Base-by-base conservation (phyloP, 2,113 vertebrate genomes). In the Physeter macrocephalus region DNA sequence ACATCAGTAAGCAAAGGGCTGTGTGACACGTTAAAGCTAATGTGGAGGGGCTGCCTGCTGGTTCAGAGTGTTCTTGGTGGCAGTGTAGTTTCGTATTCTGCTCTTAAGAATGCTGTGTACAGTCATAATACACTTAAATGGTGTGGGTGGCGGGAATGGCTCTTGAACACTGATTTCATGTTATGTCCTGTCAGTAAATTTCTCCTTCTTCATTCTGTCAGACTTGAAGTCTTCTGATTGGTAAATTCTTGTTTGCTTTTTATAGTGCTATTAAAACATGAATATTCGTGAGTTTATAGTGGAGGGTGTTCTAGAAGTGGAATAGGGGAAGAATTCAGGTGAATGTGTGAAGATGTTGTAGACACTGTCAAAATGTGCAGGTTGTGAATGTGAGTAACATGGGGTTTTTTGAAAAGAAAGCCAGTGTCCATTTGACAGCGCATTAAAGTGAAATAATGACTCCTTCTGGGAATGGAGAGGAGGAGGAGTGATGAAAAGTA, bases 401-500 rank as follows among this genome's bases (percentile, higher is more conserved):
- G 34, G 23, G 18, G 25, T 77, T 25, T 74, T 83, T 67, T 36
- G 46, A 18, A 80, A 66, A 90, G 46, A 49, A 66, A 72, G 18
- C n/a, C 18, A n/a, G 0, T 18, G 13, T 13, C 34, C 41, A 31
- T 18, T 46, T 46, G n/a, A 27, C 31, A 69, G 41, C 49, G n/a
- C 17, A 3, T 15, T 34, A 6, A 82, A 43, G 43, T 49, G 41
- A 39, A 39, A 12, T 31, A 21, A 34, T 43, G 52, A 41, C 31
- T 71, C 8, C 64, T 67, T 85, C 91, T 88, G 66, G 93, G 95
- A 74, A 54, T 34, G 59, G 81, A 93, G 97, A 97, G 94, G 95
- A 82, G 57, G 0, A 31, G 93, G 46, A 94, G 84, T 81, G 95
- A 88, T 81, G 72, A 90, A 61, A 95, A 88, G 95, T 96, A 85